Evolutionary conservation across 2,797 vertebrate genomes (phyloP), one percentile per base, ranked within the genome.

Genomic region (Babyrousa celebensis): DNA sequence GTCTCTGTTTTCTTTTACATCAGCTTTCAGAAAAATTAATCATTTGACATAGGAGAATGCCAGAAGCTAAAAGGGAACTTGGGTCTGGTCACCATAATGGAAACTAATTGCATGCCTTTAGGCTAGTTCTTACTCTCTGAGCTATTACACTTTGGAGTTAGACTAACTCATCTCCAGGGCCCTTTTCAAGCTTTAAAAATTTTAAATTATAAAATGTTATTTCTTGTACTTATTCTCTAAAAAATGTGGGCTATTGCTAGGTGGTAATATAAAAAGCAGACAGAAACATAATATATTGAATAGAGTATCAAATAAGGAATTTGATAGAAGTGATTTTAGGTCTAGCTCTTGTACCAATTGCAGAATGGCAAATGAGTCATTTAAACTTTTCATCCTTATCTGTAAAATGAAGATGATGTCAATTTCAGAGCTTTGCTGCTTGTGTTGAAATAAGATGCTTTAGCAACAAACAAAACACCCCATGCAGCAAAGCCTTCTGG

Each of bases 161-260:
- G 11, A 65, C 18, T 68, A 78, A 58, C 63, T 97, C 4, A 85
- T 36, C 5, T 92, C 77, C 90, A 54, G 10, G 43, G 20, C 52
- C 4, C 43, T 5, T 88, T 92, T 78, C n/a, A 78, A 77, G 15
- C 8, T 91, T 96, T 91, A 85, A 89, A 91, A 54, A 77, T 89
- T 17, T 82, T 17, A 87, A 8, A 82, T 94, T 82, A 72, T 16
- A 89, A 89, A 82, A 78, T 85, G 23, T 20, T 43, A 85, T 56
- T 62, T 89, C 17, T 78, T 70, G 10, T 12, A 63, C 72, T 58
- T 85, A 40, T 88, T 94, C 17, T 62, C 10, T 95, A 62, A 96
- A 96, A 89, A 67, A 29, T 1, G 0, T 71, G 12, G 4, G 2
- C 43, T 85, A 1, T 89, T 94, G 58, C 23, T 89, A 79, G 29